Base-by-base conservation (phyloP, 1,140 invertebrate species). In the Drosophila varians region DNA sequence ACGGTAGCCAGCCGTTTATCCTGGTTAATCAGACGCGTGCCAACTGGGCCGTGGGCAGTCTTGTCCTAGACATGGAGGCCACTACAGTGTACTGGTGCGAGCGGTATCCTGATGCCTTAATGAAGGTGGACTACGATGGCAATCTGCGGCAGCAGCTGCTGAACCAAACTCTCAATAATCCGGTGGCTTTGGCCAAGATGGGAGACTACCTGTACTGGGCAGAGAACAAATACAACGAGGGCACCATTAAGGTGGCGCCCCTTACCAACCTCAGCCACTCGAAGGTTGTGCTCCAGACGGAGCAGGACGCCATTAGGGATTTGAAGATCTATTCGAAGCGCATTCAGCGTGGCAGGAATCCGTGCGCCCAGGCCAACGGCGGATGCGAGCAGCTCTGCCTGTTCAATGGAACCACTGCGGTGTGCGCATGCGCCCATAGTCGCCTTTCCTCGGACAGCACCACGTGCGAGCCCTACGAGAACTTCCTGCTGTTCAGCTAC, bases 1-100 rank as follows among this genome's bases (percentile, higher is more conserved):
- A 97, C 91, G 96, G 96, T 0, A 93, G 93, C n/a, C 93, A 94
- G 23, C 62, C 72, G 0, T 90, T 91, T 31, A 47, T 91, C 0
- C 14, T 91, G 42, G 90, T 90, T 0, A 91, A 91, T 34, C 92
- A 96, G 23, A 92, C 90, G 3, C 90, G 93, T 0, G 88, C 96
- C 4, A 82, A 66, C 48, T 77, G 64, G 74, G 61, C 74, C 0
- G 93, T 97, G 0, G 94, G 91, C 8, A 94, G 94, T 14, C 93
- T 98, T 4, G 94, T 96, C 0, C 87, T 98, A 7, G 97, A 98
- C 90, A 93, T 94, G 19, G 93, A 94, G 3, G 93, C 93, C 18
- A 93, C 93, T 49, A 94, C 94, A 56, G 93, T 99, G 3, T 99
- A 99, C 91, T 99, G 98, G 95, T 96, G 96, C 74, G 98, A 99